Conservation (phyloP, 2,797 vertebrate genomes). For the Micropoecilia bifurca region DNA sequence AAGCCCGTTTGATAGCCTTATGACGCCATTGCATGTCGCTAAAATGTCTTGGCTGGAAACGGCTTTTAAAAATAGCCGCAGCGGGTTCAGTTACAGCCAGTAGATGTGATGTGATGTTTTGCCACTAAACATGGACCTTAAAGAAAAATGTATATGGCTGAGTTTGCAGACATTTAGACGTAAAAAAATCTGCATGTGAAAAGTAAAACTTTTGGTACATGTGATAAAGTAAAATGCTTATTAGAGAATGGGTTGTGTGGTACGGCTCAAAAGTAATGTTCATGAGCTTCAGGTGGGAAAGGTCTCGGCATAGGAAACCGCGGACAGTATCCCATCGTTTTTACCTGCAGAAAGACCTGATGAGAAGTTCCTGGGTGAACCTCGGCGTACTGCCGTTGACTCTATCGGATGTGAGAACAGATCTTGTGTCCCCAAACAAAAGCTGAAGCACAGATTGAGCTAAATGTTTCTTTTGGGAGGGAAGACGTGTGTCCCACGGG, state of each 20-base stretch:
- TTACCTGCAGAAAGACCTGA: background rate
- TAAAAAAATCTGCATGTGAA: background rate
- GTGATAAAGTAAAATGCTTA: background rate
- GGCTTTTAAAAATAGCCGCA: constrained; percentile 83
- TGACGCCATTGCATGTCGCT: constrained; percentile 82
- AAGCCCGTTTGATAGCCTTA: constrained; percentile 59
- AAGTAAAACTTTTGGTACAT: background rate
- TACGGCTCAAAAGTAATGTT: background rate
- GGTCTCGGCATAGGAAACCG: constrained; percentile 21
- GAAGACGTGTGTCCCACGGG: constrained; percentile 58
- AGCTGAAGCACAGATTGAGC: constrained; percentile 49
- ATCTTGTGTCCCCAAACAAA: constrained; percentile 54
- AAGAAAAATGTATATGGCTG: constrained; percentile 52
- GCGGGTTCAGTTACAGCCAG: constrained; percentile 82
- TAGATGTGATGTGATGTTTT: constrained; percentile 79
- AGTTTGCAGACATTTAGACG: constrained; percentile 11
- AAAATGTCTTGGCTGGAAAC: constrained; percentile 87
- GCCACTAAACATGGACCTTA: constrained; percentile 69
- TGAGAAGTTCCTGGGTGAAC: background rate
- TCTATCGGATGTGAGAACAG: constrained; percentile 31
- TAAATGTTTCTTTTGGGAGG: constrained; percentile 48
- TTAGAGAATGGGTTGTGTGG: background rate
- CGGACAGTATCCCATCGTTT: background rate
- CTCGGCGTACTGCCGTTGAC: constrained; percentile 36
- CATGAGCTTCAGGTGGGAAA: background rate